A percentile compares a stretch with the other conserved stretches of the same genome.
Evolutionary conservation across 2,888 invertebrate species (phyloP).

Genomic region (Cyaniris semiargus): DNA sequence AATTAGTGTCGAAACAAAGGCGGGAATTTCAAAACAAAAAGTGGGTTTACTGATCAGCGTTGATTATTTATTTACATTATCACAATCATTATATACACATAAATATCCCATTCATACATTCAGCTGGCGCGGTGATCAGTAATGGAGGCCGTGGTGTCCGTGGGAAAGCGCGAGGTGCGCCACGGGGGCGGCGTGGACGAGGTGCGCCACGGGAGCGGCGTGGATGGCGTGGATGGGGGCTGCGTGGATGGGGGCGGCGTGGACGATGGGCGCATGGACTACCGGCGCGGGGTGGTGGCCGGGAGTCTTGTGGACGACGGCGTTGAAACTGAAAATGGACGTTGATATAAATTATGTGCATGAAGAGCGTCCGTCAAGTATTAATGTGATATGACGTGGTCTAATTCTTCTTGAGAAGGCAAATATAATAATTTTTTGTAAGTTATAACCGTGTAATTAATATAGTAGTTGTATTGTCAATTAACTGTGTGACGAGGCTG

Average conservation of each 20-base stretch:
- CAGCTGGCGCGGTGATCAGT: conserved; percentile 63
- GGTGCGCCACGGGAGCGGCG: conserved; percentile 57
- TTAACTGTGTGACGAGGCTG: too few relatives aligned
- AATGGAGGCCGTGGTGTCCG: conserved; percentile 71
- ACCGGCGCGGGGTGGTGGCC: conserved; percentile 73
- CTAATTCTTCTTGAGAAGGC: background rate
- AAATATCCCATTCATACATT: conserved; percentile 77
- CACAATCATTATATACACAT: conserved; percentile 71
- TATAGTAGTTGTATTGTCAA: background rate
- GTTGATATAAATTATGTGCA: background rate
- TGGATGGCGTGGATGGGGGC: conserved; percentile 59
- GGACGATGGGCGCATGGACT: conserved; percentile 57
- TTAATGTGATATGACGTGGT: background rate
- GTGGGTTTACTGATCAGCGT: conserved; percentile 64
- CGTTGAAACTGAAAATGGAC: conserved; percentile 70
- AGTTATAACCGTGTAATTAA: too few relatives aligned
- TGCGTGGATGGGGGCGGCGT: conserved; percentile 55
- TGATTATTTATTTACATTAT: conserved; percentile 73
- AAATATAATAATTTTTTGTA: conserved; percentile 28
- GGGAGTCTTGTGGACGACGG: conserved; percentile 76
- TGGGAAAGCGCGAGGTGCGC: conserved; percentile 45
- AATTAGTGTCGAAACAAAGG: conserved; percentile 33
- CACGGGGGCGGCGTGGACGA: conserved; percentile 53
- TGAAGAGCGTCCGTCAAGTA: too few relatives aligned
- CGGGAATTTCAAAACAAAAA: conserved; percentile 36